Evolutionary conservation across 37 sponge, comb jelly and placozoan species (phyloP).

Genomic region (Cladorhizidae sp.): DNA sequence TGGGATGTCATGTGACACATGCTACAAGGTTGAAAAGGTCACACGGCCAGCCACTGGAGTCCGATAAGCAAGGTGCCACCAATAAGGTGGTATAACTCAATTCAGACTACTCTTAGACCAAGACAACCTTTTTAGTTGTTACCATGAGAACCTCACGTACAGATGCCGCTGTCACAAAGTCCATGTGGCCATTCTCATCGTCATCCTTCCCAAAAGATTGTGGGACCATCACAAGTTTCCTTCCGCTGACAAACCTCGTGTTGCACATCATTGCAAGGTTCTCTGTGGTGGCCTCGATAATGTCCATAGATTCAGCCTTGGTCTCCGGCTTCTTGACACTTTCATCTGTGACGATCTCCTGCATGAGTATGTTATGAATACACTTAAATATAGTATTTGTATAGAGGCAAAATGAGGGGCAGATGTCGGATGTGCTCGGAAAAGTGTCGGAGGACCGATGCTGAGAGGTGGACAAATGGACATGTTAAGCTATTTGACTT

Average conservation of each 20-base stretch:
- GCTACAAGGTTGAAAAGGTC: constrained; percentile 68
- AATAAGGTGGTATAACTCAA: constrained; percentile 75
- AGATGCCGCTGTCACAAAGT: constrained; percentile 96
- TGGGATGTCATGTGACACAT: constrained; percentile 33
- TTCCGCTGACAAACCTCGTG: neutral
- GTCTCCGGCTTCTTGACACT: constrained; percentile 64
- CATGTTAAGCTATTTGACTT: no score
- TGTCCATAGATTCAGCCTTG: constrained; percentile 37
- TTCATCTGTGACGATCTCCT: constrained; percentile 79
- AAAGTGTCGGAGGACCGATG: no score
- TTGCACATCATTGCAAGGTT: constrained; percentile 22
- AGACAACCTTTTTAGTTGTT: neutral
- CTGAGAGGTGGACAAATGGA: no score
- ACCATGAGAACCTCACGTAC: constrained; percentile 58
- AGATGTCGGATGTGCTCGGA: no score
- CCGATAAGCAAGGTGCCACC: constrained; percentile 76
- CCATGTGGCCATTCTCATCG: constrained; percentile 94
- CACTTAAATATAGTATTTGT: no score
- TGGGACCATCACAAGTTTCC: constrained; percentile 51
- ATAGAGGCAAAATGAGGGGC: no score
- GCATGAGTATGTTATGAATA: no score
- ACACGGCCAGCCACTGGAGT: constrained; percentile 74
- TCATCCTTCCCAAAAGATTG: constrained; percentile 94
- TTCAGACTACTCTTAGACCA: constrained; percentile 93
- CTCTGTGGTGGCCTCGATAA: constrained; percentile 18